These are phyloP conservation scores for Phalloptychus januarius DNA, from an alignment of 2,797 vertebrate species.

Conservation along the genomic window DNA sequence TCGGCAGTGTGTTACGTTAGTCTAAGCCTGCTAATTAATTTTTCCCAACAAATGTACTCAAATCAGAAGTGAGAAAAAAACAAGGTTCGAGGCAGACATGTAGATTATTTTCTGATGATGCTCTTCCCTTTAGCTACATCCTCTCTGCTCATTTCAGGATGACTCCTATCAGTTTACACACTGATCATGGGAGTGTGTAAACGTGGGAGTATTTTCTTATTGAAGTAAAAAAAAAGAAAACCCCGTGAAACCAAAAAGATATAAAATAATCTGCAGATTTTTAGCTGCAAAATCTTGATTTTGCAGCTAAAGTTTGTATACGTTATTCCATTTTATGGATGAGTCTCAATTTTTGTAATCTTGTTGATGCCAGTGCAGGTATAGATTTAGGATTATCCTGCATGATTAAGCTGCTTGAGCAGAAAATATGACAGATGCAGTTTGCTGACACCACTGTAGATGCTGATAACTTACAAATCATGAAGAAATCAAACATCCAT, in stretches of 20 bases:
- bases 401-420: constrained; percentile 36
- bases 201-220: background rate
- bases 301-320: constrained; percentile 13
- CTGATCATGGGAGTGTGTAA: background rate
- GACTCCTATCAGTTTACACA: constrained; percentile 16
- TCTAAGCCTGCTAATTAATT: constrained; percentile 29
- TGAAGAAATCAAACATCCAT: background rate
- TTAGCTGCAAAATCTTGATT: constrained; percentile 7
- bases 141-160: constrained; percentile 51
- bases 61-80: constrained; percentile 30
- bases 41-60: constrained; percentile 54
- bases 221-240: background rate
- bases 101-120: constrained; percentile 59
- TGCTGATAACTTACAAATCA: constrained; percentile 10
- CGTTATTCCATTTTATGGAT: background rate
- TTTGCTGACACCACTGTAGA: constrained; percentile 2
- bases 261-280: background rate
- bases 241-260: background rate
- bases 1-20: constrained; percentile 23
- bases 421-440: constrained; percentile 23
- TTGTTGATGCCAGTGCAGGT: constrained; percentile 14
- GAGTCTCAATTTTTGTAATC: constrained; percentile 10
- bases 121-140: constrained; percentile 63
- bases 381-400: constrained; percentile 30
- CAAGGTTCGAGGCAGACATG: constrained; percentile 32